Evolutionary conservation across 2,797 vertebrate genomes (phyloP), one percentile per base, ranked within the genome.

Genomic region (Schizothorax lantsangensis): DNA sequence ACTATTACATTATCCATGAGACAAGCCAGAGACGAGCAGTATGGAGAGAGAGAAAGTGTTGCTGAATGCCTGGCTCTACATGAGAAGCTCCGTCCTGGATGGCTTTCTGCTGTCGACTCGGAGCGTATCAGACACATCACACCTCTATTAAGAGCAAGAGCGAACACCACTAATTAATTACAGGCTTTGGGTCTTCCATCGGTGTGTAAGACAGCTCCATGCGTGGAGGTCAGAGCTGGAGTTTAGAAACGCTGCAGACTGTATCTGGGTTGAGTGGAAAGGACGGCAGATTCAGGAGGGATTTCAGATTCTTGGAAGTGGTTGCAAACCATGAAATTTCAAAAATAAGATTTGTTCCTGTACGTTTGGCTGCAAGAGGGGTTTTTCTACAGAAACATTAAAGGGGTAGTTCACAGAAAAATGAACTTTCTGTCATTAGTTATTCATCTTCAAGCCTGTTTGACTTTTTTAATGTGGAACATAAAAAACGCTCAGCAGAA

Each of bases 101-200:
- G 92, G 79, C 3, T 45, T 88, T 93, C 93, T 91, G 85, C 90
- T 84, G 91, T 90, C 91, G 86, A 89, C 87, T 92, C 90, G 86
- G 91, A 93, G 91, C 93, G 93, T 89, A 92, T 93, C 92, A 91
- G 91, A 91, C 75, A 87, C 90, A 89, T 91, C 84, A 86, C 30
- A 30, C 59, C 75, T 47, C 92, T 94, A 91, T 87, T 91, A 94
- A 93, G 89, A 94, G 92, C 3, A 86, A 49, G 57, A 87, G 90
- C 68, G 87, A 92, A 86, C 87, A 89, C 87, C 86, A 72, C 90
- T 89, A 36, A 90, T 87, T 82, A 92, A 92, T 66, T 88, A 81
- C 90, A 88, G 89, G 82, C 90, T 88, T 91, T 81, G 86, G 78
- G 89, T 90, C 90, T 90, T 90, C 89, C 89, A 86, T 79, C 89